Evolutionary conservation across 2,797 vertebrate genomes (phyloP), one percentile per base, ranked within the genome.

Genomic region (Xiphorhynchus erythropygius): DNA sequence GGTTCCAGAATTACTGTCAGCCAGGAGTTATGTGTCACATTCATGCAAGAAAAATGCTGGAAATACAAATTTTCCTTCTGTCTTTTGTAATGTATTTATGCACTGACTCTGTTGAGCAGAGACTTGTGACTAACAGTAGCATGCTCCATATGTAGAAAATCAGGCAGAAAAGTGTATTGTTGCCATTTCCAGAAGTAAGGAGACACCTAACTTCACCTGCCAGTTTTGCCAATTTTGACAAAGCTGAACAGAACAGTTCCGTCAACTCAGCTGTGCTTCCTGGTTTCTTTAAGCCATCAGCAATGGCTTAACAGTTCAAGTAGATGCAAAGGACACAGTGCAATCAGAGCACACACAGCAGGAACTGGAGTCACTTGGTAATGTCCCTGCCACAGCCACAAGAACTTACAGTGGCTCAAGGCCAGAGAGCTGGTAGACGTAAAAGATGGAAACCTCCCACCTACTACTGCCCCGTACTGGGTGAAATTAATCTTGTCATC

Each of bases 1-100:
- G 55, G 46, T 78, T 95, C 75, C 81, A 94, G 73, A 95, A 83
- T 56, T 86, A 93, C 68, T 70, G 67, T 92, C 95, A 96, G 47
- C 10, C 52, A 94, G 56, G 47, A 92, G 37, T 94, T 94, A 13
- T 41, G 33, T 49, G 69, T 83, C 85, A 96, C 19, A 70, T 55
- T 55, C 79, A 76, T 62, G 53, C 25, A 92, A 44, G 68, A 94
- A 90, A 84, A 73, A 75, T 67, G 89, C 62, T 64, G 59, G 47
- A 96, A 94, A 92, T 80, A 87, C 9, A 93, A 84, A 83, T 94
- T 90, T 87, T 85, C 75, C 60, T 87, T 79, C 64, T 77, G 52
- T 70, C 55, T 84, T 50, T 27, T 37, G 19, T 53, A 89, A 87
- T 30, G 13, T 80, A 64, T 74, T 93, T 84, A 93, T 78, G 82